Conservation (phyloP, 2,888 invertebrate genomes). For the Chrysolina americana region DNA sequence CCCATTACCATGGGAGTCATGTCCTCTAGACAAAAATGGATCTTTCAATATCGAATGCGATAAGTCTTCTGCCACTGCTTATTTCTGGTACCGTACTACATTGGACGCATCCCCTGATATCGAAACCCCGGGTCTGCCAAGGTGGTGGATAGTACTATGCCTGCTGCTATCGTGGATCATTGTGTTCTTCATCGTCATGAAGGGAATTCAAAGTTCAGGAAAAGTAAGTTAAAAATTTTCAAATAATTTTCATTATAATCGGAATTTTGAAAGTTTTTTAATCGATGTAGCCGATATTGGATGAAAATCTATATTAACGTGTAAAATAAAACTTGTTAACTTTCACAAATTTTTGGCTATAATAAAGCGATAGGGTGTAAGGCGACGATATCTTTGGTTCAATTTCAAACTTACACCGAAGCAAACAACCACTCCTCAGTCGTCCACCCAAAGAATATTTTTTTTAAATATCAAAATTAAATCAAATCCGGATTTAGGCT, state of each 20-base stretch:
- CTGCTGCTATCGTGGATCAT: constrained; percentile 90
- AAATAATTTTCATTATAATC: not conserved
- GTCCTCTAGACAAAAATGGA: constrained; percentile 79
- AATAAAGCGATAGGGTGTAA: too few species aligned
- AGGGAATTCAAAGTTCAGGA: constrained; percentile 96
- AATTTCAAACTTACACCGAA: too few species aligned
- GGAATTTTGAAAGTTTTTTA: too few species aligned
- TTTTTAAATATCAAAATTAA: too few species aligned
- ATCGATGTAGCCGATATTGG: too few species aligned
- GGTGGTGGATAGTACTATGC: constrained; percentile 95
- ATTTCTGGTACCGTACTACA: constrained; percentile 94
- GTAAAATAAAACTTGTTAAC: too few species aligned
- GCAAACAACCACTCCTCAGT: too few species aligned
- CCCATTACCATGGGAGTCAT: constrained; percentile 88
- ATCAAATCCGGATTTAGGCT: too few species aligned
- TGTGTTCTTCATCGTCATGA: constrained; percentile 96
- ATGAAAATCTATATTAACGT: too few species aligned
- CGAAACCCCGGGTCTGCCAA: constrained; percentile 86
- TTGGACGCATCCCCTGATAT: constrained; percentile 90
- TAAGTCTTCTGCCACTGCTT: constrained; percentile 89
- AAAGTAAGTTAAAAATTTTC: constrained; percentile 74
- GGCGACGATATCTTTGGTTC: too few species aligned
- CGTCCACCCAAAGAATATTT: too few species aligned
- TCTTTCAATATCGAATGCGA: constrained; percentile 83
- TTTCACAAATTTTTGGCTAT: too few species aligned